Evolutionary conservation across 2,797 vertebrate species (phyloP), one percentile per base, ranked within the genome.

Genomic region (Microhierax caerulescens): DNA sequence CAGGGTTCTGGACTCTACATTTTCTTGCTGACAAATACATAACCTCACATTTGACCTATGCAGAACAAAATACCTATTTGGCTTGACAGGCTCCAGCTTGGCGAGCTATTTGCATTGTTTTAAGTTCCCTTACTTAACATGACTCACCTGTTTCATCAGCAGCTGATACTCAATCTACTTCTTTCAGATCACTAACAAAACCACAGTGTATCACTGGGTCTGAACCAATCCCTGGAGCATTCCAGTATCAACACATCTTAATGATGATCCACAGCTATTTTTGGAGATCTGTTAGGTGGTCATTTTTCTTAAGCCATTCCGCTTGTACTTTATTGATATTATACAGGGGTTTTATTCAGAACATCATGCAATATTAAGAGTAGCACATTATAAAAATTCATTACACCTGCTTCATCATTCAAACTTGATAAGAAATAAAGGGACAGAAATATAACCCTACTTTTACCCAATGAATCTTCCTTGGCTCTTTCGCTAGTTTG

Each of bases 321-420:
- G 0, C 39, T 81, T 82, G 65, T 64, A 53, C 61, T 85, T 93
- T 39, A 81, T n/a, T 54, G 61, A 69, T 54, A 64, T 39, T 34
- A 69, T 7, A 68, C 5, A 60, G 21, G 72, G 70, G 27, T 64
- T 88, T 57, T 78, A 78, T 54, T 85, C 3, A 0, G 67, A 69
- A 54, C 3, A 5, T 65, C 70, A 85, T 69, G 61, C 34, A 85
- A 68, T 90, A 88, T 76, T 72, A 85, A 85, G 65, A 11, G 28
- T 85, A 59, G 37, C 27, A 50, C 45, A 50, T 54, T 54, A 82
- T 9, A 74, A 70, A 85, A 88, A 69, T 47, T 75, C 67, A 91
- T 85, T 93, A 74, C 36, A 69, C 45, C 32, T 63, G 47, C 47
- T 73, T 85, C 75, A 59, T 59, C 54, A 68, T 53, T 94, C 56